These are phyloP conservation scores for Seira musarum DNA, from an alignment of 2,888 invertebrate species.

Conservation along the genomic window DNA sequence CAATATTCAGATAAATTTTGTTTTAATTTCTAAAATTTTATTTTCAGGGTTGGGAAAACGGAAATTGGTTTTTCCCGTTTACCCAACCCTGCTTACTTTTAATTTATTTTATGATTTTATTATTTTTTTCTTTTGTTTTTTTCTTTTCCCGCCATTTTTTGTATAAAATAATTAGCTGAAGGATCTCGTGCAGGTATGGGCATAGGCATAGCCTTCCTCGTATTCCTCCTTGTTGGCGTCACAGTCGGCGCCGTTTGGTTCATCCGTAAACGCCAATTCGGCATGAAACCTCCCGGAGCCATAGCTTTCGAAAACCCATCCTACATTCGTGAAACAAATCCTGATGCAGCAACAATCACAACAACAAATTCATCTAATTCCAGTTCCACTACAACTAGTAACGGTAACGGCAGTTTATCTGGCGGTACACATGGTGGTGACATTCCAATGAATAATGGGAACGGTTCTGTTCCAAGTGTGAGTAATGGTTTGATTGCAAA, in stretches of 20 bases:
- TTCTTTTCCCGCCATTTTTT: conserved; percentile 68
- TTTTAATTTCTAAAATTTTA: no score
- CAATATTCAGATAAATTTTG: not conserved
- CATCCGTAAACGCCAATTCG: conserved; percentile 78
- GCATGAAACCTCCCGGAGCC: conserved; percentile 80
- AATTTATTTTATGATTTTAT: conserved; percentile 26
- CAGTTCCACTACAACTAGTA: not conserved
- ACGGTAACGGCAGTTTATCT: not conserved
- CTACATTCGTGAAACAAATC: conserved; percentile 77
- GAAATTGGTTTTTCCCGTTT: no score
- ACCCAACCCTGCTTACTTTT: no score
- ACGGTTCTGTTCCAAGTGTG: conserved; percentile 66
- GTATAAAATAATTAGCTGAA: conserved; percentile 55
- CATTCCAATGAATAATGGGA: conserved; percentile 42
- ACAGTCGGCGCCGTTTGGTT: conserved; percentile 78
- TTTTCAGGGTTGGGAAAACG: no score
- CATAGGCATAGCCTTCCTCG: conserved; percentile 77
- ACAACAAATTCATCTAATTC: not conserved
- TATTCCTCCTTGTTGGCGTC: conserved; percentile 78
- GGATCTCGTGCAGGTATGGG: conserved; percentile 76
- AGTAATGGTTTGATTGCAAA: conserved; percentile 71
- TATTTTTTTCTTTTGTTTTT: conserved; percentile 22
- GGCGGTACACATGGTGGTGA: conserved; percentile 57
- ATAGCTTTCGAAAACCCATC: conserved; percentile 90
- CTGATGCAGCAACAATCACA: conserved; percentile 31